These are phyloP conservation scores for Orthonyx spaldingii DNA, from an alignment of 2,113 vertebrate species.

Conservation along the genomic window DNA sequence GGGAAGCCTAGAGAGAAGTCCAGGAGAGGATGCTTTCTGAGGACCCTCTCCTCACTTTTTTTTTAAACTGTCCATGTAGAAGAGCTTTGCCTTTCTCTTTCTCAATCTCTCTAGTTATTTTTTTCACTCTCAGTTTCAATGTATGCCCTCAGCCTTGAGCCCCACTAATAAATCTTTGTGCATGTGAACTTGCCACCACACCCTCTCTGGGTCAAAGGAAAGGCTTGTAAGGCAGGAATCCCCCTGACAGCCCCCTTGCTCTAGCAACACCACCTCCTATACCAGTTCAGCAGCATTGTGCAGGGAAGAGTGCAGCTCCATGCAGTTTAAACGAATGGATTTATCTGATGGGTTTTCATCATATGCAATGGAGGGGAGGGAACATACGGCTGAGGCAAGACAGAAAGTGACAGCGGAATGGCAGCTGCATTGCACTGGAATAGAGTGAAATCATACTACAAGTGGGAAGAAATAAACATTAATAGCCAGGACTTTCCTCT, in stretches of 20 bases:
- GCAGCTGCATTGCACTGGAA: not conserved
- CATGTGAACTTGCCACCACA: accelerated
- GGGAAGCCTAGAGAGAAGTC: not conserved
- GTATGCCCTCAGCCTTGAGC: not conserved
- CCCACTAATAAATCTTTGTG: not conserved
- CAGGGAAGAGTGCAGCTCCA: not conserved
- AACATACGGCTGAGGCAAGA: not conserved
- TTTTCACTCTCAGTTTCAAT: not conserved
- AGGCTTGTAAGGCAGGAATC: not conserved
- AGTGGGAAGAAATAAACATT: not conserved
- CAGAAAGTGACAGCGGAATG: not conserved
- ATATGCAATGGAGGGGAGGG: not conserved
- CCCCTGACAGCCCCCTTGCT: accelerated
- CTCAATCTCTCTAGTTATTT: not conserved
- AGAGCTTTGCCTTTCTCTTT: not conserved
- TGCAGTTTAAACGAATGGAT: not conserved
- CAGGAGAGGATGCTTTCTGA: not conserved
- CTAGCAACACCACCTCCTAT: not conserved
- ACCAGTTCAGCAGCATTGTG: not conserved
- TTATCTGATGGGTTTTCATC: not conserved
- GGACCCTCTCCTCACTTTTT: not conserved
- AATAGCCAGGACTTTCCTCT: not conserved
- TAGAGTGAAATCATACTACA: not conserved
- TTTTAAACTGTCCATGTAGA: not conserved
- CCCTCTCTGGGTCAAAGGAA: accelerated